Evolutionary conservation across 2,888 invertebrate species (phyloP).

Genomic region (Agapostemon virescens): DNA sequence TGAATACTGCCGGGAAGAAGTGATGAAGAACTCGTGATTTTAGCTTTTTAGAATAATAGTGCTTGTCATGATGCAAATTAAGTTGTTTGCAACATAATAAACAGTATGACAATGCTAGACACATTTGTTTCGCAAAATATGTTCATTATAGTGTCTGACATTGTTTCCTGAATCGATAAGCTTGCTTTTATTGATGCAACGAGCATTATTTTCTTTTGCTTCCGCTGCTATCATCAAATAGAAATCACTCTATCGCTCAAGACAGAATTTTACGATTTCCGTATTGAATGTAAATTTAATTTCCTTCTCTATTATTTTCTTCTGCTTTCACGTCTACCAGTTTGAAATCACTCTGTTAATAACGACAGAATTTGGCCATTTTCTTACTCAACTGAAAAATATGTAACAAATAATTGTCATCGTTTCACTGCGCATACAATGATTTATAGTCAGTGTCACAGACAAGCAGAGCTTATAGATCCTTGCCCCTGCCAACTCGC

Average conservation of each 20-base stretch:
- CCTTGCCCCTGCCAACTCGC: no score
- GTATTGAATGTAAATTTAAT: neutral
- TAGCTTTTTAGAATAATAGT: neutral
- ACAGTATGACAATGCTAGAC: neutral
- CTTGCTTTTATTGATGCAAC: neutral
- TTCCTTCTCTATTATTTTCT: neutral
- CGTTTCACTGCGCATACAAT: no score
- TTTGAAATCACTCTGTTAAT: neutral
- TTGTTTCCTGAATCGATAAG: neutral
- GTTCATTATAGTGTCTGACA: no score
- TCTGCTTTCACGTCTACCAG: neutral
- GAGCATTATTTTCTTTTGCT: neutral
- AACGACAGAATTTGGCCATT: neutral
- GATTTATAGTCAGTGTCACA: no score
- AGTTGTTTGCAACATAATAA: neutral
- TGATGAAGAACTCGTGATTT: neutral
- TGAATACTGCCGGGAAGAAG: conserved; percentile 23
- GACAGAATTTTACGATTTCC: neutral
- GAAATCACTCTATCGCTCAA: neutral
- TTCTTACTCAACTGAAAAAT: no score
- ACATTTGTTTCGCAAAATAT: neutral
- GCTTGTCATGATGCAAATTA: neutral
- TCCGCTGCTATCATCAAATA: neutral
- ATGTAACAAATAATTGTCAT: no score
- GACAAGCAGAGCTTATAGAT: no score